Evolutionary conservation across 1,140 invertebrate species (phyloP).

Genomic region (Eupristina koningsbergeri): DNA sequence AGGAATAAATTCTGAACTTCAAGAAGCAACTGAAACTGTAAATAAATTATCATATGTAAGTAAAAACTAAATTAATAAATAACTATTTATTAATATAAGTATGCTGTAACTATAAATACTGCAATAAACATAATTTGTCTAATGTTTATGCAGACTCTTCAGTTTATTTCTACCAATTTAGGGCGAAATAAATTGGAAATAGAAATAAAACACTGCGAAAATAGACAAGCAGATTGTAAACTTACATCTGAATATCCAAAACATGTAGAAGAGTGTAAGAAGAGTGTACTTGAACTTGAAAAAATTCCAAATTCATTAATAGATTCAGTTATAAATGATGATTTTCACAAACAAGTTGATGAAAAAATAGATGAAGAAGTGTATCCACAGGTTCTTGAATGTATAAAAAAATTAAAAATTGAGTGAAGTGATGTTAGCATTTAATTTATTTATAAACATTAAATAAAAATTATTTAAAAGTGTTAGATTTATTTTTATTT

Average conservation of each 20-base stretch:
- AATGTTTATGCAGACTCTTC: neutral
- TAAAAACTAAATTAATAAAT: no score
- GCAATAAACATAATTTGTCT: no score
- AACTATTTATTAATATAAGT: neutral
- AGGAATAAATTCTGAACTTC: neutral
- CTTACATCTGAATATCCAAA: neutral
- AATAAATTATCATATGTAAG: neutral
- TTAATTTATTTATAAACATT: neutral
- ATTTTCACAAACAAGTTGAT: slow-evolving; percentile 1
- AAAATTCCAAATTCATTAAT: neutral
- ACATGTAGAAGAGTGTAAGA: neutral
- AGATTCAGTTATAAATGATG: neutral
- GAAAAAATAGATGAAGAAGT: slow-evolving; percentile 1
- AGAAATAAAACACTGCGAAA: neutral
- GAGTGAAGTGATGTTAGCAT: neutral
- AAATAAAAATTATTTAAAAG: neutral
- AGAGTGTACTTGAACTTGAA: neutral
- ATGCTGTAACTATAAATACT: neutral
- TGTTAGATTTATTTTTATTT: no score
- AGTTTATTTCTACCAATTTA: neutral
- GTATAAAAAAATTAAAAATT: neutral
- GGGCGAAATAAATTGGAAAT: neutral
- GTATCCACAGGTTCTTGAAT: neutral
- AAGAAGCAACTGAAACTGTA: neutral
- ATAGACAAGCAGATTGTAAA: neutral